Percentiles rank a stretch among this genome's conserved stretches.
Conservation (phyloP, 64 coral and sea anemone species). For the Anthopleura sola region DNA sequence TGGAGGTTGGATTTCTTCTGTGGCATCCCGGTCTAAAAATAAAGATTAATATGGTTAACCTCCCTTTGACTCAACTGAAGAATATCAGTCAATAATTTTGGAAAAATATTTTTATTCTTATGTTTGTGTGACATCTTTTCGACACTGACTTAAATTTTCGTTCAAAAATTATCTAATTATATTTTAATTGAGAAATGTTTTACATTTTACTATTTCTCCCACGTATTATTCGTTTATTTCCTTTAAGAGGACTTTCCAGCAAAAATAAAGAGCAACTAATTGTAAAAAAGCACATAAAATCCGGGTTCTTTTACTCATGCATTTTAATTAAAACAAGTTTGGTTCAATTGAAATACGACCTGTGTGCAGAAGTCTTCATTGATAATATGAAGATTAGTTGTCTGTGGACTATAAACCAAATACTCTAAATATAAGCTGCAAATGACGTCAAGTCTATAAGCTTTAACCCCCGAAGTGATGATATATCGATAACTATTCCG, state of each 20-base stretch:
- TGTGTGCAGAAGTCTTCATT: neutral
- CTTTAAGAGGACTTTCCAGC: too few species aligned
- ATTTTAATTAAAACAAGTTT: too few species aligned
- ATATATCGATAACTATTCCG: neutral
- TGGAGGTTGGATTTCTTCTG: neutral
- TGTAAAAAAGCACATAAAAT: too few species aligned
- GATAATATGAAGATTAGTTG: neutral
- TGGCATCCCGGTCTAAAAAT: neutral
- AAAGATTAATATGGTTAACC: neutral
- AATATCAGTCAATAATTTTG: neutral
- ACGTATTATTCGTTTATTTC: too few species aligned
- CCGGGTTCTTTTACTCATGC: too few species aligned
- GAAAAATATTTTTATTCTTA: neutral
- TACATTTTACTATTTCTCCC: too few species aligned
- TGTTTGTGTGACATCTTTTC: neutral
- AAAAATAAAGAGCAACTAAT: too few species aligned
- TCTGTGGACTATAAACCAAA: neutral
- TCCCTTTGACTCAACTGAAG: neutral
- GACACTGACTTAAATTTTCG: too few species aligned
- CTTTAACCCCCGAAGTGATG: neutral
- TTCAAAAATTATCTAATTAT: too few species aligned
- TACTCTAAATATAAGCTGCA: neutral
- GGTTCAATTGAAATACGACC: neutral
- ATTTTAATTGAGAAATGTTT: too few species aligned
- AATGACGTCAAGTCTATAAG: neutral